Evolutionary conservation across 2,113 vertebrate genomes (phyloP).

Genomic region (Coregonus clupeaformis): DNA sequence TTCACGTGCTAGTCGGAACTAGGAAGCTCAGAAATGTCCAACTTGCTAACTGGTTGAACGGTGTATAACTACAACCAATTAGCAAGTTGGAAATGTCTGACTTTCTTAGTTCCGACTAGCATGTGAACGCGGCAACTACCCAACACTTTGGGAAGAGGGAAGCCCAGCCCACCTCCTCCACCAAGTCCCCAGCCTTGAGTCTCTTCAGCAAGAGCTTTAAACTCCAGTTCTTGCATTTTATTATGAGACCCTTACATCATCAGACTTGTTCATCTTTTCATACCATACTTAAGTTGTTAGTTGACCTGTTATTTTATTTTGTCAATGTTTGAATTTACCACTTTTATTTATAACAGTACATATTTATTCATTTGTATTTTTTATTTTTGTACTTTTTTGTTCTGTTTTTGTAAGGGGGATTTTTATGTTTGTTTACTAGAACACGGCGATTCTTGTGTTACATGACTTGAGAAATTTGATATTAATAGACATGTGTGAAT

Average conservation of each 20-base stretch:
- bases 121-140: no score
- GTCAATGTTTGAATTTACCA: slow-evolving; percentile 66
- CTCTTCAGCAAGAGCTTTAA: slow-evolving; percentile 34
- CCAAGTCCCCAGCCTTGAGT: slow-evolving; percentile 7
- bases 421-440: slow-evolving; percentile 31
- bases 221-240: background rate
- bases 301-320: slow-evolving; percentile 55
- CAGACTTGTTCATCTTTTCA: slow-evolving; percentile 3
- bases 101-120: no score
- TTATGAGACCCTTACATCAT: background rate
- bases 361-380: slow-evolving; percentile 77
- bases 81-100: no score
- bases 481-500: slow-evolving; percentile 36
- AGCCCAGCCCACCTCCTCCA: background rate
- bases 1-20: no score
- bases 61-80: no score
- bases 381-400: slow-evolving; percentile 59
- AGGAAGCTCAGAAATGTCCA: no score
- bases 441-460: background rate
- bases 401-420: slow-evolving; percentile 24
- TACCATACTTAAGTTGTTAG: slow-evolving; percentile 34
- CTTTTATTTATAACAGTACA: slow-evolving; percentile 72
- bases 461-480: slow-evolving; percentile 15
- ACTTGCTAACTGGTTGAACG: no score
- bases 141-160: background rate